Conservation (phyloP, 2,888 invertebrate species). For the Harpalus rubripes region DNA sequence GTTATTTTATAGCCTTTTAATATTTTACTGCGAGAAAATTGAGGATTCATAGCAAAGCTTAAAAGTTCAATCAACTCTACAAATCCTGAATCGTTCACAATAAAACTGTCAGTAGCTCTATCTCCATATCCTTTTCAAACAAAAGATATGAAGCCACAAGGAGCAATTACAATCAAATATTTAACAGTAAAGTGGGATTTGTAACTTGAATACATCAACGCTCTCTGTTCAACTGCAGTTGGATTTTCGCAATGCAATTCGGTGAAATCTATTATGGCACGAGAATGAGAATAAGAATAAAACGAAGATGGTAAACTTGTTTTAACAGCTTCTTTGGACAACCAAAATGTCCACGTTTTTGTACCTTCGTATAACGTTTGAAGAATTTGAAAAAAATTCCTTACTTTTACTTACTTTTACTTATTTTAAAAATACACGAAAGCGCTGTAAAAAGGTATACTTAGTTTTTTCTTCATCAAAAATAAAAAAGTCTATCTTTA, state of each 20-base stretch:
- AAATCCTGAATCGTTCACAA: conserved; percentile 70
- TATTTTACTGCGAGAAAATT: conserved; percentile 68
- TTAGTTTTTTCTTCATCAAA: too few species aligned
- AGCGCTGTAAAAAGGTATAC: too few species aligned
- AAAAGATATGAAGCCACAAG: conserved; percentile 69
- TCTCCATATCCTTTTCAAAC: conserved; percentile 70
- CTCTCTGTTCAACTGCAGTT: conserved; percentile 59
- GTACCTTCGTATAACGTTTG: conserved; percentile 65
- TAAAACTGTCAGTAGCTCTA: conserved; percentile 69
- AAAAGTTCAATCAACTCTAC: conserved; percentile 69
- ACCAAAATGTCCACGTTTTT: conserved; percentile 69
- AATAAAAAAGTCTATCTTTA: too few species aligned
- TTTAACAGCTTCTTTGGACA: conserved; percentile 68
- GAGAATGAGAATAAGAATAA: conserved; percentile 61
- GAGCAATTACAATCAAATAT: conserved; percentile 48
- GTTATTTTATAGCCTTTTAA: conserved; percentile 67
- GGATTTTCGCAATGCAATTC: conserved; percentile 59
- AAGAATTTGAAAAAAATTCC: conserved; percentile 67
- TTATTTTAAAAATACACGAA: too few species aligned
- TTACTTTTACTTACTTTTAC: too few species aligned
- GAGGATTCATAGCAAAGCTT: conserved; percentile 68
- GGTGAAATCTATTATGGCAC: conserved; percentile 65
- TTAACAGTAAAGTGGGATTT: conserved; percentile 65
- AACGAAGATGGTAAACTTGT: conserved; percentile 67
- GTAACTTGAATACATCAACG: conserved; percentile 59